Percentiles rank a stretch among this genome's conserved stretches.
These are phyloP conservation scores for Phyllostomus hastatus DNA, from an alignment of 2,113 vertebrate genomes.

Conservation along the genomic window DNA sequence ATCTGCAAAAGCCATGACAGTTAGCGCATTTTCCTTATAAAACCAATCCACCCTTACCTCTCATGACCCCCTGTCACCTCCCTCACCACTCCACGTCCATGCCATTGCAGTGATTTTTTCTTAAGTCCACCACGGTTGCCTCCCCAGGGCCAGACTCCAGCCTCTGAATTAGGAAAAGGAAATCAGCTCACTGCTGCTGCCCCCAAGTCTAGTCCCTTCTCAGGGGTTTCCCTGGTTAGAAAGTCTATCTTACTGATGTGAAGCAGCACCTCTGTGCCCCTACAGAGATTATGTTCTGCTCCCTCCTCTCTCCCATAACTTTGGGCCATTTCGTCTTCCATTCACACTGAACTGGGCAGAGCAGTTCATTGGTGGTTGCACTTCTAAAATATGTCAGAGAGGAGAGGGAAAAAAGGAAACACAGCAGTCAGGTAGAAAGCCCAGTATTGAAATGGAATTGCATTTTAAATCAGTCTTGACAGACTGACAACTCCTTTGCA, in stretches of 20 bases:
- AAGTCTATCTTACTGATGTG: not conserved
- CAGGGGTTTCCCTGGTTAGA: not conserved
- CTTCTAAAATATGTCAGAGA: not conserved
- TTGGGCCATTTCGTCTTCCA: not conserved
- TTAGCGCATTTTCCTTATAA: not conserved
- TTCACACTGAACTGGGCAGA: not conserved
- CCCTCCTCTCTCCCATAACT: not conserved
- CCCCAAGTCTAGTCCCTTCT: not conserved
- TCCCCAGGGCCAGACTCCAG: not conserved
- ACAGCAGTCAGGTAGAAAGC: not conserved
- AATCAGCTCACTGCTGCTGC: not conserved
- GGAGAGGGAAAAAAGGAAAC: not conserved
- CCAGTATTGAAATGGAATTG: not conserved
- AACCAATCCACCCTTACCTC: not conserved
- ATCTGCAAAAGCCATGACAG: not conserved
- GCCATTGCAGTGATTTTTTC: not conserved
- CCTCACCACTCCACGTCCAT: too few species aligned
- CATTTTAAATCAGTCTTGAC: not conserved
- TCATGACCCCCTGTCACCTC: not conserved
- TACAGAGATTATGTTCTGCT: not conserved
- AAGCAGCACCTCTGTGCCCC: not conserved
- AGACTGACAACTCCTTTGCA: not conserved
- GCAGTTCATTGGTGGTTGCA: not conserved
- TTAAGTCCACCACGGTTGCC: not conserved
- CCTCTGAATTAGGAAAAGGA: not conserved